Evolutionary conservation across 2,888 invertebrate genomes (phyloP), one percentile per base, ranked within the genome.

Genomic region (Caenorhabditis wallacei): DNA sequence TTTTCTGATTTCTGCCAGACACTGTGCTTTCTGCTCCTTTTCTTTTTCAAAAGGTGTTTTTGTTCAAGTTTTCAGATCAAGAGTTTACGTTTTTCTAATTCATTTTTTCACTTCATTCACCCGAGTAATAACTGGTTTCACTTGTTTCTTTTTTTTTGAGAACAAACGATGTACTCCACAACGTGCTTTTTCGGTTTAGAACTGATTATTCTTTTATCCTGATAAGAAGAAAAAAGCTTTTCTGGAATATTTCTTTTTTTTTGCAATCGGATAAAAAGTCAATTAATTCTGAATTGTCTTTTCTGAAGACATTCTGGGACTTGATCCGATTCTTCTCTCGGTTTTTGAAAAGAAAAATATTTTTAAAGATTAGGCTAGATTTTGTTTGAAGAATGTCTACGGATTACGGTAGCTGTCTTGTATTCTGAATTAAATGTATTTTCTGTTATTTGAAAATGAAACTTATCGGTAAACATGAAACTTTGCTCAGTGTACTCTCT

Each of bases 91-190:
- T n/a, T 18, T 30, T 3, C 30, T 11, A 37, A 56, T 10, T 4
- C 35, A 8, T 26, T n/a, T 24, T 26, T n/a, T 43, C 24, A 26
- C 43, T 40, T 64, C 16, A 48, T 24, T 53, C 20, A n/a, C n/a
- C n/a, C n/a, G n/a, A n/a, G n/a, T n/a, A 63, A 63, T 24, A 46
- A 13, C 26, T 24, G 18, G 3, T 22, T 64, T 64, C 48, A 30
- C 20, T 8, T 26, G 46, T 35, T 51, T 30, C 20, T 5, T 13
- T 30, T 13, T 5, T 13, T 48, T 18, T 18, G 40, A 53, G 66
- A 53, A 66, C 66, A 66, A 66, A 37, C 48, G 16, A 26, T 53
- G 66, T 66, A 66, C 66, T 37, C 66, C 5, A 66, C 22, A 66
- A 53, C 37, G 53, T 66, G 66, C 66, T 66, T n/a, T 51, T 53